Base-by-base conservation (phyloP, 2,888 invertebrate species). In the Diogma glabrata region DNA sequence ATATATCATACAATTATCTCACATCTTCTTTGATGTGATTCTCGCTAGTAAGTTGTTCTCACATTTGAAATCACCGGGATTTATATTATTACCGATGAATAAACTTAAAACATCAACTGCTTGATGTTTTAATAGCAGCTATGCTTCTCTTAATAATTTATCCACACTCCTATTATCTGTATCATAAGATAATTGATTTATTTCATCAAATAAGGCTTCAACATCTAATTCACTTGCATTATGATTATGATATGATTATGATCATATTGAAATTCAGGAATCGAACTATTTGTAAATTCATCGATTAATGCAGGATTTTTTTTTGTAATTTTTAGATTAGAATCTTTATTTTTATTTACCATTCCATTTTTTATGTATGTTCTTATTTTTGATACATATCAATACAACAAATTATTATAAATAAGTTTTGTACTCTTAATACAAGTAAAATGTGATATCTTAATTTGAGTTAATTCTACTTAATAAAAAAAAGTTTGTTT, bases 201-300 rank as follows among this genome's bases (percentile, higher is more conserved):
- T 81, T 68, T 84, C 82, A 60, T 75, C 79, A 58, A 84, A 78
- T 63, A 84, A 81, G 65, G 75, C 76, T 57, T 78, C 81, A 8
- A 82, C 77, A 66, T 82, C 82, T 48, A 77, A 73, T 30, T 67
- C 63, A 51, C 58, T 64, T 38, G 58, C 56, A 23, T 56, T 54
- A 20, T 51, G 52, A 36, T 53, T 54, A 43, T 53, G 54, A 57
- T 70, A 69, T 55, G 65, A 63, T 52, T 64, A 63, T 54, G 71
- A 71, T 53, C 64, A 53, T 64, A 63, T 43, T 71, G 58, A 50
- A 71, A 71, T 52, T 71, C 71, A 17, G 69, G 57, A 36, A 70
- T 69, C 28, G 70, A 69, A 46, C 66, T 67, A 52, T 57, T 65
- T 14, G 62, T 65, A 49, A 64, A 66, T 53, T 70, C 69, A 53